Percentiles rank a stretch among this genome's conserved stretches.
These are phyloP conservation scores for Hylaea fasciaria DNA, from an alignment of 2,888 invertebrate species.

Conservation along the genomic window DNA sequence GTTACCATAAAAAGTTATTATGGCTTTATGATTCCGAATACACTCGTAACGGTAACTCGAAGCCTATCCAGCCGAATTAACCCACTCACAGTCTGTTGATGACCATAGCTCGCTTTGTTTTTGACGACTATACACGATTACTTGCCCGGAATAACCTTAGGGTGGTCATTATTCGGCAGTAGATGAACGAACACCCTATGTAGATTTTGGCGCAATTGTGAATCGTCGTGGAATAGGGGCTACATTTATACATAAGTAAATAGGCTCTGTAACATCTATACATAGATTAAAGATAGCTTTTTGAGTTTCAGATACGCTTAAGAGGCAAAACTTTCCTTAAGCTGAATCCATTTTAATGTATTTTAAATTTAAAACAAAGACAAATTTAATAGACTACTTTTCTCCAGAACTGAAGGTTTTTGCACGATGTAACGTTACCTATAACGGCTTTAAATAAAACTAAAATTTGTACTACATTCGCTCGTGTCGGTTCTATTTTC, in stretches of 20 bases:
- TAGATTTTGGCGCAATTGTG: conserved; percentile 18
- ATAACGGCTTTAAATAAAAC: too few species aligned
- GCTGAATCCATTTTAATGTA: too few species aligned
- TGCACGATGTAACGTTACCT: too few species aligned
- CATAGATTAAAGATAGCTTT: too few species aligned
- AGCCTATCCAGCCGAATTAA: conserved; percentile 11
- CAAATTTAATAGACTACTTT: too few species aligned
- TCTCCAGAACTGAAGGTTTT: too few species aligned
- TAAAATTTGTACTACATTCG: background rate
- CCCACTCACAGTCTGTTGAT: conserved; percentile 53
- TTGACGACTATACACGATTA: conserved; percentile 76
- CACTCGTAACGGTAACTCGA: too few species aligned
- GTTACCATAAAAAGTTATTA: too few species aligned
- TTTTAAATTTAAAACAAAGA: too few species aligned
- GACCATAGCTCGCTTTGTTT: conserved; percentile 72
- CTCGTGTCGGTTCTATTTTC: conserved; percentile 7
- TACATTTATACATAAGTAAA: background rate
- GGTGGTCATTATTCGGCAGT: conserved; percentile 55
- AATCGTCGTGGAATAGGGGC: conserved; percentile 7
- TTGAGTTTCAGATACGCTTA: too few species aligned
- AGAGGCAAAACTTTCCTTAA: too few species aligned
- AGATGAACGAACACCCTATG: conserved; percentile 34
- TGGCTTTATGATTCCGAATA: background rate
- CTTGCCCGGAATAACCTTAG: conserved; percentile 75
- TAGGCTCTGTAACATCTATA: too few species aligned